Conservation (phyloP, 1,140 invertebrate genomes). For the Bombus cullumanus region DNA sequence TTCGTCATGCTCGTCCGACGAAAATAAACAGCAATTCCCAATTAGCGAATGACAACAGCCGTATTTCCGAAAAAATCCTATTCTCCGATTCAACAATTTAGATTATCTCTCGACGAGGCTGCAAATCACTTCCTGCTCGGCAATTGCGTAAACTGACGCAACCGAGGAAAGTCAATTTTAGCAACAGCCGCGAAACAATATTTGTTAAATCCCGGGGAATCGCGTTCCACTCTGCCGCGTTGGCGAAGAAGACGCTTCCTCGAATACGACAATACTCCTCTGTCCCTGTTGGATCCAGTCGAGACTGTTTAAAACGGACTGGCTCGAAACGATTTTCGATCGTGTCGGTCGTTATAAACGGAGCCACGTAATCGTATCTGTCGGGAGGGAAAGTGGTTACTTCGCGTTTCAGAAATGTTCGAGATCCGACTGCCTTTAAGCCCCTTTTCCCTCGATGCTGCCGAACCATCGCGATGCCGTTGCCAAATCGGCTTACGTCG, state of each 20-base stretch:
- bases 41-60: background rate
- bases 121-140: background rate
- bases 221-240: background rate
- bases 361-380: constrained; percentile 27
- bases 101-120: background rate
- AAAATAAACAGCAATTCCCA: background rate
- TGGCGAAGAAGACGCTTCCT: background rate
- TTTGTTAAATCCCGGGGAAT: constrained; percentile 3
- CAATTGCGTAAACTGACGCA: constrained; percentile 6
- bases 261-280: constrained; percentile 2
- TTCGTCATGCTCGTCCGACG: background rate
- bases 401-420: constrained; percentile 19
- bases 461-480: constrained; percentile 1
- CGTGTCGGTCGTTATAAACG: constrained; percentile 27
- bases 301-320: constrained; percentile 40
- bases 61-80: background rate
- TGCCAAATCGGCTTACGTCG: constrained; percentile 38
- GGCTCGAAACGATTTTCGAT: constrained; percentile 35
- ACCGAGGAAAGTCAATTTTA: constrained; percentile 11
- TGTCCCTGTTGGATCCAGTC: background rate
- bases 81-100: constrained; percentile 15
- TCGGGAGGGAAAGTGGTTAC: constrained; percentile 24
- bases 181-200: constrained; percentile 17
- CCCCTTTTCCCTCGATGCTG: constrained; percentile 6
- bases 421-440: background rate